Conservation (phyloP, 2,797 vertebrate species). For the Mormyrus hasselquistii region DNA sequence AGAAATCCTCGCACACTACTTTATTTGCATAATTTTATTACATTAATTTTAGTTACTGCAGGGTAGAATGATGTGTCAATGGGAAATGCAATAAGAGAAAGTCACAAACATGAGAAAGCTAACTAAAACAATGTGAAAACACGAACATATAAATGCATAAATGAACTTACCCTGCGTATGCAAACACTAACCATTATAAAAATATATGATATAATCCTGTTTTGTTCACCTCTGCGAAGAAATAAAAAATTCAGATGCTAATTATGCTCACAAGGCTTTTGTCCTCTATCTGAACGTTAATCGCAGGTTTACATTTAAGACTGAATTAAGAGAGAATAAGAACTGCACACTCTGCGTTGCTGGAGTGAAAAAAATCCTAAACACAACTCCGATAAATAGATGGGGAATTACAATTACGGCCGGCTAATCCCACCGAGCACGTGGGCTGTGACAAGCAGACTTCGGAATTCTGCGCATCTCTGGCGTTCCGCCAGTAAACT, state of each 20-base stretch:
- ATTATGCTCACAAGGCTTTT: background rate
- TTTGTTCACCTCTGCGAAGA: background rate
- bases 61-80: background rate
- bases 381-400: constrained; percentile 13
- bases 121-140: background rate
- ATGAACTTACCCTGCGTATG: constrained; percentile 21
- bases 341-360: background rate
- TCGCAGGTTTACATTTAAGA: background rate
- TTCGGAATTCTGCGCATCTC: background rate
- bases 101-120: background rate
- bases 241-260: background rate
- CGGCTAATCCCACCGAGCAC: constrained; percentile 21
- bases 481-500: background rate
- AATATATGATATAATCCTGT: background rate
- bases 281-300: background rate
- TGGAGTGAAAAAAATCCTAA: constrained; percentile 10
- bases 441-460: constrained; percentile 14
- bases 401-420: constrained; percentile 10
- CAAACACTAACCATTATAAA: constrained; percentile 17
- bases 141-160: background rate
- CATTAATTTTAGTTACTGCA: background rate
- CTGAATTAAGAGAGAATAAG: background rate
- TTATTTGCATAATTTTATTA: background rate
- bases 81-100: background rate
- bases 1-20: background rate